phyloP scores from a whole-genome alignment of 1,140 invertebrate genomes.

The Heliconius himera region DNA sequence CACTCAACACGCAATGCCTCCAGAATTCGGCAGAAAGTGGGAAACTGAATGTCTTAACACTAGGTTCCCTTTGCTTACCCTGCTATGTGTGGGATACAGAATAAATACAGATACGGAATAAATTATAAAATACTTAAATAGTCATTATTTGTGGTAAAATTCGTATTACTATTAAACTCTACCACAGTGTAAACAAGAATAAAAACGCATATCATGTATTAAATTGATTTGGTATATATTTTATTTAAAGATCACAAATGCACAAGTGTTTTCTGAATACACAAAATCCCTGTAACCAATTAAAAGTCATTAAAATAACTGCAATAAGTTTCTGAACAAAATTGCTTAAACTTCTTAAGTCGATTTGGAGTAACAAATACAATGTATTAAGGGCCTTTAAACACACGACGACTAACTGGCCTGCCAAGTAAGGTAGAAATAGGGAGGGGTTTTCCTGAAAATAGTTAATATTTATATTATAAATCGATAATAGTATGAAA shows the following conservation, averaged over 20 bases:
- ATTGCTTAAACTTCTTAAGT: constrained; percentile 44
- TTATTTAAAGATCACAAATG: constrained; percentile 58
- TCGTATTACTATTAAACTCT: too few species aligned
- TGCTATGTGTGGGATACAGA: too few species aligned
- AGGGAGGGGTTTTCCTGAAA: constrained; percentile 64
- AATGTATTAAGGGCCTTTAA: constrained; percentile 51
- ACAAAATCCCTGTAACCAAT: constrained; percentile 69
- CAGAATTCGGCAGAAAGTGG: too few species aligned
- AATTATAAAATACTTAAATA: too few species aligned
- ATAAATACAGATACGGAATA: too few species aligned
- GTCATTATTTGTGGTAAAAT: too few species aligned
- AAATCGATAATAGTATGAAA: not conserved
- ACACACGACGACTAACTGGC: constrained; percentile 50
- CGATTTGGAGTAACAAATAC: constrained; percentile 43
- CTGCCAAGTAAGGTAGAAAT: constrained; percentile 59
- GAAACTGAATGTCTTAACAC: too few species aligned
- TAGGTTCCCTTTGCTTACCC: too few species aligned
- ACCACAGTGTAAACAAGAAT: not conserved
- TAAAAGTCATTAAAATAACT: constrained; percentile 58
- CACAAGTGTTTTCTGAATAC: constrained; percentile 63
- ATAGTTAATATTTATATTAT: not conserved
- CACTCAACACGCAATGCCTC: too few species aligned
- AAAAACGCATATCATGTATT: not conserved
- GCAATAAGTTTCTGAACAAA: constrained; percentile 48
- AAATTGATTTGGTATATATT: not conserved